Percentiles rank a stretch among this genome's conserved stretches.
Conservation (phyloP, 2,888 invertebrate species). For the Agrotis segetum region DNA sequence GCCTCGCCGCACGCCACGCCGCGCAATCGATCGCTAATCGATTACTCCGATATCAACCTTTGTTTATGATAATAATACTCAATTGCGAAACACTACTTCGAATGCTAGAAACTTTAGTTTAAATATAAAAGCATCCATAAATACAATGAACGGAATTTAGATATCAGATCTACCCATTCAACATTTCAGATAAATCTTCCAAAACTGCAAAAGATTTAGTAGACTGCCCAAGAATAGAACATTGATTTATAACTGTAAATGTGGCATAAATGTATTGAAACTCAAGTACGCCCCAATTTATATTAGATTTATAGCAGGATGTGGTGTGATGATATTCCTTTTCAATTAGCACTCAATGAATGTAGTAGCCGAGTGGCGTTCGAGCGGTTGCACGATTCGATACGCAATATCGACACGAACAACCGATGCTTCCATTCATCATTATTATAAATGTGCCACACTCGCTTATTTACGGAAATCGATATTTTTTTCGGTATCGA, state of each 20-base stretch:
- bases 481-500: conserved; percentile 90
- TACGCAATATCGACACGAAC: conserved; percentile 86
- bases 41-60: conserved; percentile 63
- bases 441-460: conserved; percentile 91
- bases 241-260: conserved; percentile 80
- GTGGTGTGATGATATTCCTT: conserved; percentile 84
- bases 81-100: conserved; percentile 49
- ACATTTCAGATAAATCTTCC: conserved; percentile 61
- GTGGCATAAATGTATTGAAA: conserved; percentile 69
- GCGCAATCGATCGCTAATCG: conserved; percentile 71
- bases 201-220: conserved; percentile 59
- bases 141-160: conserved; percentile 41
- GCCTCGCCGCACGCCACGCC: conserved; percentile 62
- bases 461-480: conserved; percentile 91
- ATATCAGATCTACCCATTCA: conserved; percentile 41
- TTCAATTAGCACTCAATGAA: conserved; percentile 88
- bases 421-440: conserved; percentile 89
- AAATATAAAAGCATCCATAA: conserved; percentile 46
- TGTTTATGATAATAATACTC: conserved; percentile 58
- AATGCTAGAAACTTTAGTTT: conserved; percentile 46
- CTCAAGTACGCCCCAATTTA: conserved; percentile 83
- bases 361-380: conserved; percentile 77
- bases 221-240: conserved; percentile 59
- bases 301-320: conserved; percentile 86
- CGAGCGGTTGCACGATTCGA: conserved; percentile 86